Base-by-base conservation (phyloP, 2,797 vertebrate genomes). In the Dryobates pubescens region DNA sequence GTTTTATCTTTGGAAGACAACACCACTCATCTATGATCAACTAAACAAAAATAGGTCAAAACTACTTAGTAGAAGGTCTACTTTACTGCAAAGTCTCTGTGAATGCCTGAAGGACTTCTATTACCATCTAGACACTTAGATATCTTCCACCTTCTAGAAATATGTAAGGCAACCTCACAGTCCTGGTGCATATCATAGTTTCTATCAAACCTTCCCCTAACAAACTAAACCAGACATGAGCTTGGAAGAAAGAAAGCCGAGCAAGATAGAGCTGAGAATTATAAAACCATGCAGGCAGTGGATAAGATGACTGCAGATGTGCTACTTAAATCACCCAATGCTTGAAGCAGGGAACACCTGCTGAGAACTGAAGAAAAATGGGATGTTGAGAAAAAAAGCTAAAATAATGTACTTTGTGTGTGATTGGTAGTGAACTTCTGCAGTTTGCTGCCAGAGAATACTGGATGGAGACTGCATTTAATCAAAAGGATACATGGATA, bases 141-240 rank as follows among this genome's bases (percentile, higher is more conserved):
- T 9, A n/a, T 89, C 17, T 51, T 78, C 36, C 24, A 62, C 17
- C 29, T 82, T 89, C 70, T 36, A 90, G 27, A 96, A 82, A 81
- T 32, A 61, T 1, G 3, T 2, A 58, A 17, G 83, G 34, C 16
- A 78, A 61, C 14, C 51, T 47, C 71, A 67, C 22, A 45, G 59
- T 41, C 13, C 29, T n/a, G 10, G 22, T 19, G 15, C 9, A 16
- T 6, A 0, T 11, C 47, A 1, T 19, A 23, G 29, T 17, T n/a
- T 82, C 8, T 38, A 78, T 45, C 19, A 82, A 81, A 75, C 22
- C 11, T 45, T 38, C 20, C 24, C 36, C 43, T 30, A 13, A 83
- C 64, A 92, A 89, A 68, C 9, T n/a, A 71, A 80, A 63, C 7
- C 30, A 82, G n/a, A 5, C 34, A 24, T 1, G 26, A 81, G 26